Evolutionary conservation across 2,888 invertebrate species (phyloP).

Genomic region (Caenorhabditis virilis): DNA sequence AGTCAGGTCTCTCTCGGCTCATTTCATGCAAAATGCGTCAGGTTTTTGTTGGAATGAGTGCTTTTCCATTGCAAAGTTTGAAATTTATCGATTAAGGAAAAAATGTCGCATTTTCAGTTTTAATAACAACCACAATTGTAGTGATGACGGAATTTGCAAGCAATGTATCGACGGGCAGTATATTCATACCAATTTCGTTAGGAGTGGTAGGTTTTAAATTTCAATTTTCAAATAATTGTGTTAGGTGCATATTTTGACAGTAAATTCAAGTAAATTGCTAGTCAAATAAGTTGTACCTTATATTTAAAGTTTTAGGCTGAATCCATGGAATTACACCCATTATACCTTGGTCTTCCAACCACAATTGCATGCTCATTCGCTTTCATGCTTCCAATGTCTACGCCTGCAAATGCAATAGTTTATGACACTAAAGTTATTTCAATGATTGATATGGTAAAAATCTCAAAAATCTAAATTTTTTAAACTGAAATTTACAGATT

Average conservation of each 20-base stretch:
- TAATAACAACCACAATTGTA: constrained; percentile 42
- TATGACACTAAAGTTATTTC: constrained; percentile 49
- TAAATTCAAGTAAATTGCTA: too few relatives aligned
- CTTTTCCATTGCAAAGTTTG: constrained; percentile 29
- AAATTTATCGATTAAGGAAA: too few relatives aligned
- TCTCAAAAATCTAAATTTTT: not conserved
- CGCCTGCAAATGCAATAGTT: constrained; percentile 74
- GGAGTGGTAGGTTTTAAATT: constrained; percentile 28
- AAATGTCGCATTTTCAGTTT: constrained; percentile 37
- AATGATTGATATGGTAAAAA: constrained; percentile 36
- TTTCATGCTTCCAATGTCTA: constrained; percentile 73
- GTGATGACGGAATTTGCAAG: constrained; percentile 51
- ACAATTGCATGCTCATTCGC: constrained; percentile 68
- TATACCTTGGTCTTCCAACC: constrained; percentile 69
- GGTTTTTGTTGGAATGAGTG: constrained; percentile 25
- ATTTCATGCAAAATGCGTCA: constrained; percentile 38
- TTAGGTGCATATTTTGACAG: too few relatives aligned
- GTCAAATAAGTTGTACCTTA: not conserved
- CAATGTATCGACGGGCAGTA: constrained; percentile 54
- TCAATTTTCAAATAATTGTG: not conserved
- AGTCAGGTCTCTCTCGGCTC: constrained; percentile 34
- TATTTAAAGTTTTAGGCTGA: constrained; percentile 30
- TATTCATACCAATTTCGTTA: constrained; percentile 52
- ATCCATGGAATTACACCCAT: constrained; percentile 66
- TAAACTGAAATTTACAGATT: constrained; percentile 27